Evolutionary conservation across 2,888 invertebrate species (phyloP).

Genomic region (Aporophyla lueneburgensis): DNA sequence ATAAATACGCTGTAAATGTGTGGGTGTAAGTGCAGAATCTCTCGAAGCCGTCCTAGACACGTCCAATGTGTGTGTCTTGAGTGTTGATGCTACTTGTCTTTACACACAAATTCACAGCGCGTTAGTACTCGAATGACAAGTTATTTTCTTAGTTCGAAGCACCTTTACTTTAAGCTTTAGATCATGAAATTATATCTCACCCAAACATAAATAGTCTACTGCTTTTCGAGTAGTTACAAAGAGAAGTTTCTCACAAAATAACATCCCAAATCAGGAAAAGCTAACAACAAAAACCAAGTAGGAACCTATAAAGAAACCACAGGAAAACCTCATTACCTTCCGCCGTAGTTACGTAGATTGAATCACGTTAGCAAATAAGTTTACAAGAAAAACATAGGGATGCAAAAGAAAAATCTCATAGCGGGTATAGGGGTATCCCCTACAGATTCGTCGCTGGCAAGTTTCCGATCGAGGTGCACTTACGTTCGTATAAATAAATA

Average conservation of each 20-base stretch:
- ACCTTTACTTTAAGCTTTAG: background rate
- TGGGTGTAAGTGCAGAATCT: too few species aligned
- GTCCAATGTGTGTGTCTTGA: too few species aligned
- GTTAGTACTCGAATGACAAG: background rate
- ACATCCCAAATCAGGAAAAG: slow-evolving; percentile 40
- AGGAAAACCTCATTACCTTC: slow-evolving; percentile 63
- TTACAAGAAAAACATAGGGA: slow-evolving; percentile 64
- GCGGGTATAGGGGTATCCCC: slow-evolving; percentile 67
- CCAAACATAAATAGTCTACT: background rate
- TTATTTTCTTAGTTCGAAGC: background rate
- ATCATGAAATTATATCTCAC: background rate
- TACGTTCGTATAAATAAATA: slow-evolving; percentile 80
- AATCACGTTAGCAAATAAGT: slow-evolving; percentile 64
- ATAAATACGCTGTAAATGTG: too few species aligned
- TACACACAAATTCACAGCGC: too few species aligned
- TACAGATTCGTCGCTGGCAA: slow-evolving; percentile 71
- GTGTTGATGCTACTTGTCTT: too few species aligned
- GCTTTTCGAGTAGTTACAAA: slow-evolving; percentile 2
- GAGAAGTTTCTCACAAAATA: slow-evolving; percentile 5
- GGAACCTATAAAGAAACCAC: slow-evolving; percentile 58
- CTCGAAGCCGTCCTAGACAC: too few species aligned
- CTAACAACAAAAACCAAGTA: slow-evolving; percentile 40
- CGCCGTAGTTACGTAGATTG: slow-evolving; percentile 65
- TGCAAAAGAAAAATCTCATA: slow-evolving; percentile 68
- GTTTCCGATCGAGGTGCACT: slow-evolving; percentile 75